phyloP scores from a whole-genome alignment of 2,797 vertebrate species.

The Phataginus tetradactyla region DNA sequence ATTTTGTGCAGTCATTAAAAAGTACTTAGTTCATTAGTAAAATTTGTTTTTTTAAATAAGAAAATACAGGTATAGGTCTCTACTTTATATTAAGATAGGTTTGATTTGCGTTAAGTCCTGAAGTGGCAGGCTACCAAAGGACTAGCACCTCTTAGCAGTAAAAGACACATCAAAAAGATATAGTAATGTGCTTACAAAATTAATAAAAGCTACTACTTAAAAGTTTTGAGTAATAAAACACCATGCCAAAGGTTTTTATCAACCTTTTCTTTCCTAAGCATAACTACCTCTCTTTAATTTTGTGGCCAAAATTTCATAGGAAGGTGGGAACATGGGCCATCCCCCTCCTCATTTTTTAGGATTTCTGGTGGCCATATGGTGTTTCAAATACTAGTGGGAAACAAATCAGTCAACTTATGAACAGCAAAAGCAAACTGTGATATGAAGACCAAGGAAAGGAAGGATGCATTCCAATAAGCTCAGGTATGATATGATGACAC shows the following conservation, averaged over 20 bases:
- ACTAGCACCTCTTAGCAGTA: neutral
- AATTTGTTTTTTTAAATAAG: neutral
- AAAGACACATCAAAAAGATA: slow-evolving; percentile 15
- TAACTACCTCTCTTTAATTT: neutral
- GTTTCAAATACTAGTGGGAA: slow-evolving; percentile 70
- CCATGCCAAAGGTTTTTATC: neutral
- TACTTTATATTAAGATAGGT: neutral
- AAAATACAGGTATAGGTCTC: neutral
- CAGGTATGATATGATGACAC: slow-evolving; percentile 76
- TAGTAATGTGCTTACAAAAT: neutral
- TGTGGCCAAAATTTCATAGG: neutral
- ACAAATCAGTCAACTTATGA: slow-evolving; percentile 60
- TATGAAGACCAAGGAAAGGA: slow-evolving; percentile 52
- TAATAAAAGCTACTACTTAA: neutral
- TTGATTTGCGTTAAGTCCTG: neutral
- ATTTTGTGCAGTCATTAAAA: neutral
- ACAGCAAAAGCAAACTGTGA: slow-evolving; percentile 73
- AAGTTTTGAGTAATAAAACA: neutral
- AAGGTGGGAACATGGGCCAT: neutral
- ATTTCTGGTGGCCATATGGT: slow-evolving; percentile 26
- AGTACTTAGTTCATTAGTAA: neutral
- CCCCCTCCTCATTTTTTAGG: neutral
- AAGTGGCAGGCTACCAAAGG: neutral
- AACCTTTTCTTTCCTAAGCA: slow-evolving; percentile 38
- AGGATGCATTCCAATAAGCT: slow-evolving; percentile 72